These are phyloP conservation scores for Philereme transversata DNA, from an alignment of 2,888 invertebrate genomes.

Conservation along the genomic window DNA sequence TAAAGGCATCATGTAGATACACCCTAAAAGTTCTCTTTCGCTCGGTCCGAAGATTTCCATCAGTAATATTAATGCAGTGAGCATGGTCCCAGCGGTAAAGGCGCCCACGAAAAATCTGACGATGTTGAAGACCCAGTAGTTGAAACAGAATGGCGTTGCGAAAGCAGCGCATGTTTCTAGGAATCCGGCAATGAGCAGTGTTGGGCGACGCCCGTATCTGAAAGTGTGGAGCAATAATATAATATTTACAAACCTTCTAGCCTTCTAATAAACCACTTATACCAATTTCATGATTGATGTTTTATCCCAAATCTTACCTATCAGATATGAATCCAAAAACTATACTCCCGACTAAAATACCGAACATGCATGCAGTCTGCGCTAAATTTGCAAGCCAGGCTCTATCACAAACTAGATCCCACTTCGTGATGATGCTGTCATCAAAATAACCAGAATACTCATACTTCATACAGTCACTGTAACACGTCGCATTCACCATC, in stretches of 20 bases:
- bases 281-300: too few species aligned
- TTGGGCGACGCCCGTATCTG: conserved; percentile 88
- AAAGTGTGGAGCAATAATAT: too few species aligned
- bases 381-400: conserved; percentile 85
- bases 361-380: conserved; percentile 88
- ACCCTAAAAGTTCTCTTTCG: conserved; percentile 71
- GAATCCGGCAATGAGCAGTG: conserved; percentile 85
- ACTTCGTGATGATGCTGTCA: conserved; percentile 88
- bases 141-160: conserved; percentile 85
- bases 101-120: conserved; percentile 86
- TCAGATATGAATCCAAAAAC: conserved; percentile 88
- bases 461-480: conserved; percentile 76
- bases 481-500: conserved; percentile 69
- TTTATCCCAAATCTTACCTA: conserved; percentile 68
- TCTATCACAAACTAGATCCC: conserved; percentile 87
- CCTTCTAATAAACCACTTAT: too few species aligned
- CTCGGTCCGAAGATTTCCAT: conserved; percentile 84
- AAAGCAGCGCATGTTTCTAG: conserved; percentile 86
- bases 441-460: conserved; percentile 85
- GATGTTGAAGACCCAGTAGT: conserved; percentile 78
- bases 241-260: too few species aligned
- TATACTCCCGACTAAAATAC: conserved; percentile 87
- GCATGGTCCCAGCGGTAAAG: conserved; percentile 90
- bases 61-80: conserved; percentile 85
- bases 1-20: conserved; percentile 75